Conservation (phyloP, 1,140 invertebrate species). For the Euwallacea similis region DNA sequence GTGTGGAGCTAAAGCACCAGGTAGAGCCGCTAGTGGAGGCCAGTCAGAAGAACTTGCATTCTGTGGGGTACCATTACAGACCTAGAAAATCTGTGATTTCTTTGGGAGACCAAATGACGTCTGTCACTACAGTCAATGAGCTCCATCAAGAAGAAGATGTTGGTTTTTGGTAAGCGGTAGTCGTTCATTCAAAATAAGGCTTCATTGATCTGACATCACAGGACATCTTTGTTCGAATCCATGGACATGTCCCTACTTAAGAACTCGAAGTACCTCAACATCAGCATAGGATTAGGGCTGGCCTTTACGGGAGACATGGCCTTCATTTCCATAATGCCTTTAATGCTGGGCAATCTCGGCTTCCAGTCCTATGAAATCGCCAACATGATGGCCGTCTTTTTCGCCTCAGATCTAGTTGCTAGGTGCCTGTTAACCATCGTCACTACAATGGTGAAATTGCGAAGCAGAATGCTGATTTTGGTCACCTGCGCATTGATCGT, state of each 20-base stretch:
- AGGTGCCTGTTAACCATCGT: constrained; percentile 44
- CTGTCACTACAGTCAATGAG: constrained; percentile 32
- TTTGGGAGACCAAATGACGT: constrained; percentile 38
- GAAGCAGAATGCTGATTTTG: constrained; percentile 46
- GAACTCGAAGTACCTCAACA: constrained; percentile 45
- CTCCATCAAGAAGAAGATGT: constrained; percentile 3
- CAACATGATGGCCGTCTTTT: constrained; percentile 44
- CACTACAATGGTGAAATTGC: constrained; percentile 39
- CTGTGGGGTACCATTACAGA: background rate
- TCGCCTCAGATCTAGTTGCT: constrained; percentile 44
- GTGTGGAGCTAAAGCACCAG: too few species aligned
- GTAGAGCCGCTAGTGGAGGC: background rate
- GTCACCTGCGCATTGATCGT: constrained; percentile 41
- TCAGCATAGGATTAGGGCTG: constrained; percentile 46
- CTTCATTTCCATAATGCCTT: constrained; percentile 47
- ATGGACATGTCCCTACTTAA: constrained; percentile 48
- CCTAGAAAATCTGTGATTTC: constrained; percentile 33
- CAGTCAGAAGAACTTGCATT: constrained; percentile 14
- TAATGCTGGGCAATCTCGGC: constrained; percentile 44
- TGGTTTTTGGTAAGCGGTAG: constrained; percentile 18
- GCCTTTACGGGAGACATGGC: constrained; percentile 46
- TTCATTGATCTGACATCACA: constrained; percentile 12
- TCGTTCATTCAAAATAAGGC: background rate
- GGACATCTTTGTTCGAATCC: constrained; percentile 34
- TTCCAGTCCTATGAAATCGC: constrained; percentile 43